These are phyloP conservation scores for Mus pahari DNA, from an alignment of 2,113 vertebrate species.

Conservation along the genomic window DNA sequence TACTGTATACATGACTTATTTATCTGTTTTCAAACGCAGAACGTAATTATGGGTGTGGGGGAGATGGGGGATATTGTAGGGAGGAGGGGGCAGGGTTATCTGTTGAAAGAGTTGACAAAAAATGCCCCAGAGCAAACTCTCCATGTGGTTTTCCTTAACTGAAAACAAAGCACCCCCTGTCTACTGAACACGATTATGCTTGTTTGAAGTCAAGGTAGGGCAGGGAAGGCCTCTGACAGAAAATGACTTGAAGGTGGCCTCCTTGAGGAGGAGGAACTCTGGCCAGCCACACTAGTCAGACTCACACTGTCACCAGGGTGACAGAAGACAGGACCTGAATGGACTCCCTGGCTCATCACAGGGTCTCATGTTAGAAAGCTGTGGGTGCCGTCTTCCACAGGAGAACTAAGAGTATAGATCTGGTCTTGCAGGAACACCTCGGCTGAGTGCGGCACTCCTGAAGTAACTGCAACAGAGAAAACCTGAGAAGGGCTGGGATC, in stretches of 20 bases:
- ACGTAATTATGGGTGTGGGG: neutral
- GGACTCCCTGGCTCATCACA: neutral
- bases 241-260: neutral
- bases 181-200: neutral
- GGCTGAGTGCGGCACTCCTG: rapidly evolving
- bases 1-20: neutral
- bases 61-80: no score
- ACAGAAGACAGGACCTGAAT: neutral
- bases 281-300: neutral
- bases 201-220: neutral
- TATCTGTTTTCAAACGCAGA: slow-evolving; percentile 34
- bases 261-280: neutral
- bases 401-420: neutral
- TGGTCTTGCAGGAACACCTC: rapidly evolving
- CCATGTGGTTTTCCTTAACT: slow-evolving; percentile 20
- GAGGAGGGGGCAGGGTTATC: neutral
- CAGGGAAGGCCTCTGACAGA: neutral
- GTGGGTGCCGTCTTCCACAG: neutral
- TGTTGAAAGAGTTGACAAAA: neutral
- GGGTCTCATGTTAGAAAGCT: neutral
- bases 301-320: neutral
- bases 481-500: neutral
- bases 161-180: neutral
- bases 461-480: neutral
- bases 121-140: neutral